Evolutionary conservation across 2,113 vertebrate species (phyloP).

Genomic region (Nematolebias whitei): DNA sequence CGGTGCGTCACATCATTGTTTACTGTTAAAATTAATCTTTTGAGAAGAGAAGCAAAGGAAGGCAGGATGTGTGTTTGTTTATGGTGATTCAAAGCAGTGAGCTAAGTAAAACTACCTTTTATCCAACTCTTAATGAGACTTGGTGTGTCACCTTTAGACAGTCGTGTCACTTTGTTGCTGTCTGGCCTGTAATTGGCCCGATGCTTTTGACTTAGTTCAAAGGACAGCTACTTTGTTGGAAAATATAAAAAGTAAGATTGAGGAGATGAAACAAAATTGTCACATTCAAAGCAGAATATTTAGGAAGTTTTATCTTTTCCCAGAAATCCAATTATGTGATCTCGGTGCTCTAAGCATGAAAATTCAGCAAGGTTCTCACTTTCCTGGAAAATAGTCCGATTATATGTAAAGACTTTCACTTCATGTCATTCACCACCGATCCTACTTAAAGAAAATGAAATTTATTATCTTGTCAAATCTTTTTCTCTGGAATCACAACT

Average conservation of each 20-base stretch:
- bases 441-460: background rate
- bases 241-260: background rate
- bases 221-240: background rate
- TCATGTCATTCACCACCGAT: background rate
- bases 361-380: no score
- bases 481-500: background rate
- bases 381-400: background rate
- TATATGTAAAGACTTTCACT: background rate
- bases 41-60: background rate
- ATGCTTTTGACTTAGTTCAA: background rate
- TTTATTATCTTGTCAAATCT: background rate
- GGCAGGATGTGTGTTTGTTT: background rate
- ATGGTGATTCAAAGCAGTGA: background rate
- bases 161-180: background rate
- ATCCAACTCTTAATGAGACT: conserved; percentile 6
- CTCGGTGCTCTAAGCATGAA: background rate
- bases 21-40: no score
- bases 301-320: background rate
- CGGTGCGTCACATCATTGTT: background rate
- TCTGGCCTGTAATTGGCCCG: background rate
- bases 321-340: background rate
- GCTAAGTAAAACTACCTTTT: background rate
- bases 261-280: background rate
- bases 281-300: background rate
- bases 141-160: background rate